phyloP scores from a whole-genome alignment of 1,140 invertebrate species.

The Rhagoletis pomonella region DNA sequence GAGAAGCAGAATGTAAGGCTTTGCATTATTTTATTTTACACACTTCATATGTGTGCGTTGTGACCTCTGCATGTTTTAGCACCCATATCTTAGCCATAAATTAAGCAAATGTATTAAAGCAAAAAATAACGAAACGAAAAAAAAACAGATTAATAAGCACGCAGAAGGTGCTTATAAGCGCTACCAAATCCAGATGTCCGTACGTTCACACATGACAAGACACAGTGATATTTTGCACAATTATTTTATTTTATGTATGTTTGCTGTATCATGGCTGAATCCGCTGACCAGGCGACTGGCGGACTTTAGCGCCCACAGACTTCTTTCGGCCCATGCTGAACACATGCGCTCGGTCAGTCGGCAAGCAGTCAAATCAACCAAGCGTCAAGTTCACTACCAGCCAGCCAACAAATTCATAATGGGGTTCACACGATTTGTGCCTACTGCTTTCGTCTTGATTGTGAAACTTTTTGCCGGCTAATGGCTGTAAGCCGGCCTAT shows the following conservation, averaged over 20 bases:
- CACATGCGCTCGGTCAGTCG: slow-evolving; percentile 3
- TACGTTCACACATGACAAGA: slow-evolving; percentile 24
- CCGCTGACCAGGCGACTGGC: neutral
- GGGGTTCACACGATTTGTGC: neutral
- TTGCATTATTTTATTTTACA: neutral
- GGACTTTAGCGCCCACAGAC: slow-evolving; percentile 44
- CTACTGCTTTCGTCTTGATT: neutral
- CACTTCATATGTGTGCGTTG: neutral
- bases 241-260: slow-evolving; percentile 22
- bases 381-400: slow-evolving; percentile 49
- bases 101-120: neutral
- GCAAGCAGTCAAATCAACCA: slow-evolving; percentile 30
- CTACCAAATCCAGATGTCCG: neutral
- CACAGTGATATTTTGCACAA: slow-evolving; percentile 31
- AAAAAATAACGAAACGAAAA: neutral
- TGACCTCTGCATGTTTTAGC: neutral
- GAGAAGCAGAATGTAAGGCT: too few species aligned
- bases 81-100: neutral
- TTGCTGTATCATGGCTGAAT: neutral
- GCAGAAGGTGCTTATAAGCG: neutral
- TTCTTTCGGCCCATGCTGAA: neutral
- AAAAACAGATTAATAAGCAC: neutral
- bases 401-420: slow-evolving; percentile 16
- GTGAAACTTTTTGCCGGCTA: neutral
- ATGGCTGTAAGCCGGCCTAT: neutral